Evolutionary conservation across 1,140 invertebrate species (phyloP), one percentile per base, ranked within the genome.

Genomic region (Caenorhabditis tropicalis): DNA sequence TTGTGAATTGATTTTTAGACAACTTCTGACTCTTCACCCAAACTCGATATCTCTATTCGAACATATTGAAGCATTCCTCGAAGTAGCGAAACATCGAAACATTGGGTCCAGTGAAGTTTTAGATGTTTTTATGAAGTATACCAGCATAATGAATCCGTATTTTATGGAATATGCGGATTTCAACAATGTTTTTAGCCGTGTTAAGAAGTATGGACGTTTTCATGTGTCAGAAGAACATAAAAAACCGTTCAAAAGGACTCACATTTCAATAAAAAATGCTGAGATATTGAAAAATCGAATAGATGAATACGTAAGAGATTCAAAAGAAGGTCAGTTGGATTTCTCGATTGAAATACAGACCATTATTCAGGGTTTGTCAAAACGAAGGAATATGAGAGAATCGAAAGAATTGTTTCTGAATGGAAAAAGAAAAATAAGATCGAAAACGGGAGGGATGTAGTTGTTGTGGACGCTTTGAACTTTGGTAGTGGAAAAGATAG

Each of bases 391-490:
- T 46, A 74, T 10, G 36, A 46, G 29, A 74, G n/a, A 43, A n/a
- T 74, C 0, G 10, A n/a, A 12, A 21, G 6, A 6, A n/a, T 19
- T 43, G 65, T 74, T 10, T 2, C 12, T 0, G 27, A 31, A 74
- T 74, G 65, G 65, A 74, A 24, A 24, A 43, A 74, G n/a, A n/a
- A 39, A 12, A 74, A 24, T 15, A 74, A 43, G 2, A 21, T 74
- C 10, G 21, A 24, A 43, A n/a, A 74, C 15, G 65, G 65, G 2
- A 2, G 43, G 21, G 33, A 43, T 27, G 36, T 74, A 24, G 65
- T 74, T 10, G 65, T 74, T 3, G 65, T 74, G 6, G 65, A 74
- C 43, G 36, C 65, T n/a, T 24, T 74, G 19, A 74, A 74, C 24
- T 74, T 46, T 10, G 65, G 65, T 21, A 7, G 12, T 5, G 65